Conservation (phyloP, 2,888 invertebrate genomes). For the Catonia carolina region DNA sequence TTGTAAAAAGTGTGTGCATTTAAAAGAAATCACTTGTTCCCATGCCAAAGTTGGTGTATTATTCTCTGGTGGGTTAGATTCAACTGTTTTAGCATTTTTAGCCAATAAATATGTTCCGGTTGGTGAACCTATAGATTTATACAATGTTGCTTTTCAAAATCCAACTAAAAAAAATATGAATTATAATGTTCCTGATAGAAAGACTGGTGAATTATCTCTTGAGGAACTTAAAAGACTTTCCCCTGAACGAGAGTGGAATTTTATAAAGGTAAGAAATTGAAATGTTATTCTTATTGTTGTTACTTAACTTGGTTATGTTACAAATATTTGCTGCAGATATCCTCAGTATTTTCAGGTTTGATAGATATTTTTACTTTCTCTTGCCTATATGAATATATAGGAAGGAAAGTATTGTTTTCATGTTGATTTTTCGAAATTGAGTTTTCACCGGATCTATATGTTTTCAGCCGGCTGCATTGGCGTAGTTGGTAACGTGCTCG, state of each 20-base stretch:
- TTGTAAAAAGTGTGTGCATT: constrained; percentile 2
- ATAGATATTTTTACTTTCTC: too few relatives aligned
- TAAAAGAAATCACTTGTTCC: constrained; percentile 41
- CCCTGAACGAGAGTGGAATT: constrained; percentile 72
- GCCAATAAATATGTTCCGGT: constrained; percentile 61
- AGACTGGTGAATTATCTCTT: constrained; percentile 65
- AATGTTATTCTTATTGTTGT: constrained; percentile 9
- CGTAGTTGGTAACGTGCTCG: too few relatives aligned
- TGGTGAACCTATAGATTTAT: constrained; percentile 72
- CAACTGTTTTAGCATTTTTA: constrained; percentile 78
- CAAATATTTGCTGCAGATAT: too few relatives aligned
- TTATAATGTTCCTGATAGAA: constrained; percentile 70
- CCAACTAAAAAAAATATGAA: constrained; percentile 17
- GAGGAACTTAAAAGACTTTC: constrained; percentile 61
- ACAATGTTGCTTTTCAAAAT: constrained; percentile 86
- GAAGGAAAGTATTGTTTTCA: too few relatives aligned
- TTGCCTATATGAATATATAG: too few relatives aligned
- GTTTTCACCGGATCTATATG: too few relatives aligned
- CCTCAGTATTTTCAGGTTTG: too few relatives aligned
- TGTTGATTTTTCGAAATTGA: too few relatives aligned
- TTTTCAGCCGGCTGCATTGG: too few relatives aligned
- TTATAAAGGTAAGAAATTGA: constrained; percentile 54
- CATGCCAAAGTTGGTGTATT: constrained; percentile 71
- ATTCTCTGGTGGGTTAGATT: constrained; percentile 98
- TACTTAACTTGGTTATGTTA: background rate